Percentiles rank a stretch among this genome's conserved stretches.
Conservation (phyloP, 2,888 invertebrate species). For the Cecidostiba fungosa region DNA sequence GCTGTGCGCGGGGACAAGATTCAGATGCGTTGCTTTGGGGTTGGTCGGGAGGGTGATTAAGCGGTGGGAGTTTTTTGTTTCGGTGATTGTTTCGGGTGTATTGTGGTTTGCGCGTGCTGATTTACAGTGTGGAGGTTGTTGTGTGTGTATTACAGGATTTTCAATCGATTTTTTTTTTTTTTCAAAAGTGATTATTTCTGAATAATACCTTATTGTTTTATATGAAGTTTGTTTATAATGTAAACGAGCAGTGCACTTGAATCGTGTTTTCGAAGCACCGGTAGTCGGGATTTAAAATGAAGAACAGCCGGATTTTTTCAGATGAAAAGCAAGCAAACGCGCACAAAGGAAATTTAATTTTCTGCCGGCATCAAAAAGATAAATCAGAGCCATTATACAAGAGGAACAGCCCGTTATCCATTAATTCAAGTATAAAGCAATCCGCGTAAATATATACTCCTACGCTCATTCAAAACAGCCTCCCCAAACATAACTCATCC, state of each 20-base stretch:
- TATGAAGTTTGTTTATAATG: too few relatives aligned
- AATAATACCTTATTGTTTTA: too few relatives aligned
- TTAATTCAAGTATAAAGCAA: not conserved
- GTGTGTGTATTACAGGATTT: not conserved
- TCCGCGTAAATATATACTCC: not conserved
- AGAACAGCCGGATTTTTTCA: not conserved
- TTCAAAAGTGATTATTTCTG: too few relatives aligned
- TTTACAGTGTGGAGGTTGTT: not conserved
- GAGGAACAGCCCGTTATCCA: not conserved
- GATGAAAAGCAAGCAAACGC: too few relatives aligned
- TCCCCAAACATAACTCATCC: too few relatives aligned
- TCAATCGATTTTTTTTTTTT: not conserved
- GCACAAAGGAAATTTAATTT: constrained; percentile 1
- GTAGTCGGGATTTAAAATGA: too few relatives aligned
- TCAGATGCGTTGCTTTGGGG: too few relatives aligned
- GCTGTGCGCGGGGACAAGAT: not conserved
- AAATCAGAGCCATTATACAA: not conserved
- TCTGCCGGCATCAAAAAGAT: not conserved
- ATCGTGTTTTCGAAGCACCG: too few relatives aligned
- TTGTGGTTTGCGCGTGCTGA: not conserved
- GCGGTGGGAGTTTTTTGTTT: constrained; percentile 3
- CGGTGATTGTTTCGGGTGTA: not conserved
- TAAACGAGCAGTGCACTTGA: too few relatives aligned
- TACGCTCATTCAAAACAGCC: not conserved
- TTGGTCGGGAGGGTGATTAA: not conserved